Conservation (phyloP, 1,140 invertebrate genomes). For the Heterodera carotae region DNA sequence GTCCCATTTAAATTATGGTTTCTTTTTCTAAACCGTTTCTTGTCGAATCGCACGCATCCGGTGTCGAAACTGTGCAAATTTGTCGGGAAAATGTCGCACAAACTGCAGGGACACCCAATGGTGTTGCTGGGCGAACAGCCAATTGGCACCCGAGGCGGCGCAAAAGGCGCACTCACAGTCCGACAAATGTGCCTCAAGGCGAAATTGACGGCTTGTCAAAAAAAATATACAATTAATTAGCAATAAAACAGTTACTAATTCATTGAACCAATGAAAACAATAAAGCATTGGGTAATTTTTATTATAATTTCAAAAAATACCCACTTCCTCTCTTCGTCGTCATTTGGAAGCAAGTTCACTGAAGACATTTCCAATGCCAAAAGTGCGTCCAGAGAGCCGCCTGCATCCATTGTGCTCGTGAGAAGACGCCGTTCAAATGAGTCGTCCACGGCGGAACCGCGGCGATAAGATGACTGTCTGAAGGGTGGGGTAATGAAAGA, state of each 20-base stretch:
- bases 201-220: background rate
- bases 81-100: background rate
- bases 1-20: background rate
- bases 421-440: conserved; percentile 14
- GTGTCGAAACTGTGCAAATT: conserved; percentile 17
- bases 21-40: too few species aligned
- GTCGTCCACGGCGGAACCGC: conserved; percentile 31
- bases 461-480: conserved; percentile 24
- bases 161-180: conserved; percentile 23
- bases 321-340: conserved; percentile 2
- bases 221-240: background rate
- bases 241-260: background rate
- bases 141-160: background rate
- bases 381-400: conserved; percentile 4
- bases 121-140: conserved; percentile 13
- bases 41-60: background rate
- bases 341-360: conserved; percentile 9
- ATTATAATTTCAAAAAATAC: background rate
- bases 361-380: conserved; percentile 23
- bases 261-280: background rate
- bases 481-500: background rate
- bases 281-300: background rate
- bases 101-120: conserved; percentile 11
- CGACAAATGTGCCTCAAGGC: conserved; percentile 2
- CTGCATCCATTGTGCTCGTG: background rate